These are phyloP conservation scores for Dromococcyx pavoninus DNA, from an alignment of 2,797 vertebrate genomes.

Conservation along the genomic window DNA sequence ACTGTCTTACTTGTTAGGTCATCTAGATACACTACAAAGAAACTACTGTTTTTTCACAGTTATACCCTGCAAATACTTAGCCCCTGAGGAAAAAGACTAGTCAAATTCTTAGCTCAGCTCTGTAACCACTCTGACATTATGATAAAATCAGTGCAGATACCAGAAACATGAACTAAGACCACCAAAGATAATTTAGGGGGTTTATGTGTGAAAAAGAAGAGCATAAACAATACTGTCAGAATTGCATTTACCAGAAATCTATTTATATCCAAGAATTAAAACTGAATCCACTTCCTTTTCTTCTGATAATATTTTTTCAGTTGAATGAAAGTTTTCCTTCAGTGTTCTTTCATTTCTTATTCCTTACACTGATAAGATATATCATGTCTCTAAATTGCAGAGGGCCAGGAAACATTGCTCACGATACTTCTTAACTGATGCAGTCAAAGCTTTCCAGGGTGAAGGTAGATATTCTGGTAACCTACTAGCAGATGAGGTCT, in stretches of 20 bases:
- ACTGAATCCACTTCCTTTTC: not conserved
- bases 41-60: not conserved
- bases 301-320: not conserved
- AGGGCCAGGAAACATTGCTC: not conserved
- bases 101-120: not conserved
- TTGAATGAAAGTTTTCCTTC: not conserved
- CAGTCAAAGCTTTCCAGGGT: not conserved
- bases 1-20: not conserved
- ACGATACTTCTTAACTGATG: not conserved
- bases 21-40: not conserved
- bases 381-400: not conserved
- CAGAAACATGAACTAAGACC: not conserved
- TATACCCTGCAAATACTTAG: not conserved
- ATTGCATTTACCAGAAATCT: slow-evolving; percentile 20
- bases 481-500: not conserved
- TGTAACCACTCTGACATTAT: not conserved
- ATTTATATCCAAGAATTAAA: slow-evolving; percentile 1
- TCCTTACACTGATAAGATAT: not conserved
- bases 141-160: not conserved
- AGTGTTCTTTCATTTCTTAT: slow-evolving; percentile 19
- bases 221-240: not conserved
- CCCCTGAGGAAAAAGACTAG: not conserved
- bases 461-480: not conserved
- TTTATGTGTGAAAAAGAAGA: not conserved
- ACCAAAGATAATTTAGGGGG: not conserved